Base-by-base conservation (phyloP, 2,888 invertebrate genomes). In the Synanthedon formicaeformis region DNA sequence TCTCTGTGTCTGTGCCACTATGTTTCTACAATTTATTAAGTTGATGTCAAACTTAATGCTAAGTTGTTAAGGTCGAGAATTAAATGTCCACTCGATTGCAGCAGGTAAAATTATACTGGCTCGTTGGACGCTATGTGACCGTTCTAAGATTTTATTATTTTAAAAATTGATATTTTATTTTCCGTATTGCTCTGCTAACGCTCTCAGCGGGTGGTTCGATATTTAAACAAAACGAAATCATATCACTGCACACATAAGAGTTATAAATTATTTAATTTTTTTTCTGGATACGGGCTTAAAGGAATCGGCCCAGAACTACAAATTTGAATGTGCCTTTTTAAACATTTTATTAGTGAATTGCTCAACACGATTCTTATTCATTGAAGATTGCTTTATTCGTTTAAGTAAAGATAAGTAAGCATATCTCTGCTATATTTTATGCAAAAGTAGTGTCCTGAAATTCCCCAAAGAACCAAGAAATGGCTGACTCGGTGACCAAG, bases 81-180 rank as follows among this genome's bases (percentile, higher is more conserved):
- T 48, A 61, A 55, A 53, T 62, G 57, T 48, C 48, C 55, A 52
- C 53, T 51, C 56, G 52, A 54, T 58, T 59, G 60, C 54, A 53
- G 57, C 53, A 50, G 57, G 61, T 48, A 55, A 49, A 53, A 56
- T 66, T 62, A 63, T 69, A 68, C 58, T 66, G 72, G 68, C 63
- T 58, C 60, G 64, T 66, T 73, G 73, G 77, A 79, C 78, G 73
- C 70, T 74, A 76, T 81, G 82, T 76, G 82, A 80, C 75, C 79
- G 75, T 71, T 81, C 82, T 86, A 79, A 85, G 79, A 82, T 84
- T 86, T 85, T 86, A 86, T 87, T 82, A 84, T 78, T 78, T 76
- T 71, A 72, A 80, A 83, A 84, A 84, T 81, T 82, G 81, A 82
- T 83, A 83, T 83, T 84, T 84, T 85, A 78, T 84, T 82, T 83